phyloP scores from a whole-genome alignment of 2,113 vertebrate genomes.

The Pseudolaguvia tuberculata region DNA sequence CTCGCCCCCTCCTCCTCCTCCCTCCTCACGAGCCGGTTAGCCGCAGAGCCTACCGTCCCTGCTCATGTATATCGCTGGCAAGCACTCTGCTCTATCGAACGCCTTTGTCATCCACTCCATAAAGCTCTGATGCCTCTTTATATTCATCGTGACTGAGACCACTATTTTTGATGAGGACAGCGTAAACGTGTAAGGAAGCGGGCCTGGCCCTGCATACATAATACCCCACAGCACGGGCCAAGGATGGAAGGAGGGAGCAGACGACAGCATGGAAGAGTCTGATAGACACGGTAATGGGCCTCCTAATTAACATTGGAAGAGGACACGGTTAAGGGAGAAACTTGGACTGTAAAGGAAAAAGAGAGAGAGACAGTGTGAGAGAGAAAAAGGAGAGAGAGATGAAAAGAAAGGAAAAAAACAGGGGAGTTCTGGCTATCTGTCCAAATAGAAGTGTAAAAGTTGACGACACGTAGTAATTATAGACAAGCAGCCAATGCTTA shows the following conservation, averaged over 20 bases:
- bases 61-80: constrained; percentile 42
- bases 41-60: constrained; percentile 18
- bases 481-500: constrained; percentile 48
- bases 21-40: background rate
- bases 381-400: constrained; percentile 10
- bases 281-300: constrained; percentile 54
- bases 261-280: constrained; percentile 38
- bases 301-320: constrained; percentile 60
- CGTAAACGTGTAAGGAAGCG: constrained; percentile 48
- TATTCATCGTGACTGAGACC: constrained; percentile 53
- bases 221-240: constrained; percentile 26
- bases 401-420: no score
- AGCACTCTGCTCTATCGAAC: constrained; percentile 46
- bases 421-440: background rate
- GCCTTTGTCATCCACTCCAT: constrained; percentile 53
- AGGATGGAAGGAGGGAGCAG: constrained; percentile 36
- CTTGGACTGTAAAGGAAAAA: constrained; percentile 26
- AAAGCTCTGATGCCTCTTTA: constrained; percentile 52
- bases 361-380: constrained; percentile 15
- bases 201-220: constrained; percentile 52
- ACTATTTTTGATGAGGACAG: constrained; percentile 58
- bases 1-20: background rate
- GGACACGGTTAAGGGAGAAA: constrained; percentile 47
- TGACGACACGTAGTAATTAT: constrained; percentile 22
- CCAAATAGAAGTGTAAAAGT: constrained; percentile 39